phyloP scores from a whole-genome alignment of 2,888 invertebrate genomes.

The Drosophila robusta region DNA sequence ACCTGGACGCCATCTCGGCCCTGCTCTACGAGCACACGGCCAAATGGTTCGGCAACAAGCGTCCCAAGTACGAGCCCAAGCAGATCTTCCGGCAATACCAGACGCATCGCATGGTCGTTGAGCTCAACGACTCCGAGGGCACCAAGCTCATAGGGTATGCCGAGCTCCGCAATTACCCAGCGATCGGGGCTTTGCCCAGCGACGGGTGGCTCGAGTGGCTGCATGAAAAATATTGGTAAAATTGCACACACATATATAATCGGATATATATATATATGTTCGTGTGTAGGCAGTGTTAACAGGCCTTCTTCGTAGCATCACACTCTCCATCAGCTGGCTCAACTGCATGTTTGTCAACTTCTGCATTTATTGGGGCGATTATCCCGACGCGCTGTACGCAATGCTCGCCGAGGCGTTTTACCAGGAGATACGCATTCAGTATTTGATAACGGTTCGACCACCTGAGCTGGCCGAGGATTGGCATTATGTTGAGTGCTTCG shows the following conservation, averaged over 20 bases:
- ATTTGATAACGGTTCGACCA: slow-evolving; percentile 53
- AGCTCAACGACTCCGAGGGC: background rate
- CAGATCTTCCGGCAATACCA: slow-evolving; percentile 63
- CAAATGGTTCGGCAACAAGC: slow-evolving; percentile 61
- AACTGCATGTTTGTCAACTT: slow-evolving; percentile 74
- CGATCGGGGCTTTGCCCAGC: slow-evolving; percentile 60
- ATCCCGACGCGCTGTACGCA: slow-evolving; percentile 43
- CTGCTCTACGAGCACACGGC: slow-evolving; percentile 25
- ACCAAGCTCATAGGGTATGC: slow-evolving; percentile 67
- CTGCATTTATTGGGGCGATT: slow-evolving; percentile 54
- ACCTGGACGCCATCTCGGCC: slow-evolving; percentile 12
- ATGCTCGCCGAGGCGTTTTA: slow-evolving; percentile 64
- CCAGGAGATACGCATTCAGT: slow-evolving; percentile 58
- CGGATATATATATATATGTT: background rate
- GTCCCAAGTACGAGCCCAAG: slow-evolving; percentile 35
- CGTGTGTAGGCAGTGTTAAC: background rate
- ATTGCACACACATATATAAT: background rate
- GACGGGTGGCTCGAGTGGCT: slow-evolving; percentile 79
- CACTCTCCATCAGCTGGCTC: slow-evolving; percentile 43
- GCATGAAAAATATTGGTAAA: slow-evolving; percentile 72
- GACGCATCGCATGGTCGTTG: slow-evolving; percentile 68
- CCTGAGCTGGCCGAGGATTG: slow-evolving; percentile 30
- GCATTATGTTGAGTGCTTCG: slow-evolving; percentile 50
- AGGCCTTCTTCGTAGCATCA: slow-evolving; percentile 33
- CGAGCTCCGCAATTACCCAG: slow-evolving; percentile 73